Conservation (phyloP, 2,797 vertebrate genomes). For the Erpetoichthys calabaricus region DNA sequence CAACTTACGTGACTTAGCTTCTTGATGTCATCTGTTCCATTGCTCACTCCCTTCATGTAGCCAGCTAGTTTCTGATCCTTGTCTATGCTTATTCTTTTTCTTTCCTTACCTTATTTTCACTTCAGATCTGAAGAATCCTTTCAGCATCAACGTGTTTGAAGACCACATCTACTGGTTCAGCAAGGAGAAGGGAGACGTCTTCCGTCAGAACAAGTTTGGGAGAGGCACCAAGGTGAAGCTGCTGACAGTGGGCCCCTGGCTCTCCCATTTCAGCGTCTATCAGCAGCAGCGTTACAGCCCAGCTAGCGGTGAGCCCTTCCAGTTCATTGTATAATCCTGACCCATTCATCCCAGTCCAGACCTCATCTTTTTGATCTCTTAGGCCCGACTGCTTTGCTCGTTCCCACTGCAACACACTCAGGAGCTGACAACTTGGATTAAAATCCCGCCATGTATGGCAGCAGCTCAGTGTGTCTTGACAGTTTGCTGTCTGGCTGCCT, state of each 20-base stretch:
- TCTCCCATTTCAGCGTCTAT: constrained; percentile 74
- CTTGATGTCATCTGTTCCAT: no score
- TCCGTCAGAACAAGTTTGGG: constrained; percentile 79
- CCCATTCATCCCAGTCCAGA: neutral
- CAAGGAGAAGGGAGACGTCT: constrained; percentile 77
- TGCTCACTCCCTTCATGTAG: no score
- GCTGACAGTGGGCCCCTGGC: constrained; percentile 73
- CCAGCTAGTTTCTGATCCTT: no score
- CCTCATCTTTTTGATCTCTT: no score
- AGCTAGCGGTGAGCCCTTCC: constrained; percentile 28
- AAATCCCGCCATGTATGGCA: no score
- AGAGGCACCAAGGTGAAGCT: constrained; percentile 58
- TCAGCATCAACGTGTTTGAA: constrained; percentile 77
- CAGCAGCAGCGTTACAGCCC: constrained; percentile 76
- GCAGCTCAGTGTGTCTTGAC: no score
- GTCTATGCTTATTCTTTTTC: no score
- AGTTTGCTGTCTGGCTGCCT: no score
- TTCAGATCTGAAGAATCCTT: constrained; percentile 58
- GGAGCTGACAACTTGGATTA: no score
- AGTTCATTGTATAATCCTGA: neutral
- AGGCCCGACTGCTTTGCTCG: no score
- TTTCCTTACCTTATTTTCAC: neutral
- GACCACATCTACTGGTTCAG: constrained; percentile 79
- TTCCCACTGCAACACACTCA: no score
- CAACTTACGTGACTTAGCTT: no score